A percentile compares a stretch with the other conserved stretches of the same genome.
Evolutionary conservation across 37 sponge, comb jelly and placozoan species (phyloP).

Genomic region (Geodia barretti): DNA sequence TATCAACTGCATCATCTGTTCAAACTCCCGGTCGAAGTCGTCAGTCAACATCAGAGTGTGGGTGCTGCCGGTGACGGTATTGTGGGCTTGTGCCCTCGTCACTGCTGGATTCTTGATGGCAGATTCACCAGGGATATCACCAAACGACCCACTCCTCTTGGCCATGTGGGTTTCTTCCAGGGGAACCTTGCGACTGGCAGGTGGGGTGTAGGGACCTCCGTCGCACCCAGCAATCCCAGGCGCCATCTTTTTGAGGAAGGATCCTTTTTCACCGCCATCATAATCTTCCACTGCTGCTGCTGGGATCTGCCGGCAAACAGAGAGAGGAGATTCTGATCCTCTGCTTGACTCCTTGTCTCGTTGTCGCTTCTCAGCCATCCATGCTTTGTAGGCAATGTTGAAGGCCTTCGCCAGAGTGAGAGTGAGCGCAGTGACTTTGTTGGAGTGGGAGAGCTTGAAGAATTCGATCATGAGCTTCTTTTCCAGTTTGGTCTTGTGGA

Average conservation of each 20-base stretch:
- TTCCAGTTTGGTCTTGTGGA: constrained; percentile 58
- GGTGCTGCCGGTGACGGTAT: constrained; percentile 69
- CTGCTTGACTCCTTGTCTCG: constrained; percentile 1
- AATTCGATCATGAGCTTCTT: constrained; percentile 45
- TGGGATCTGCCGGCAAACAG: constrained; percentile 8
- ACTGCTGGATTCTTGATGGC: constrained; percentile 23
- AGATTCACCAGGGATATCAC: not conserved
- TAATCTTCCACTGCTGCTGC: not conserved
- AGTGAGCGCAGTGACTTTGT: constrained; percentile 59
- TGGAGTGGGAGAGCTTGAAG: constrained; percentile 34
- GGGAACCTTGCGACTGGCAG: constrained; percentile 24
- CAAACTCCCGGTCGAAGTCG: constrained; percentile 72
- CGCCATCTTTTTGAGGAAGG: constrained; percentile 11
- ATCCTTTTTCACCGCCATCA: not conserved
- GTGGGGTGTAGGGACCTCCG: constrained; percentile 46
- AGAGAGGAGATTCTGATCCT: constrained; percentile 35
- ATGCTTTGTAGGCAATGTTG: constrained; percentile 85
- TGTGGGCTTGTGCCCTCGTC: constrained; percentile 16
- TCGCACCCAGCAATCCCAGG: constrained; percentile 21
- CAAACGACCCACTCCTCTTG: constrained; percentile 45
- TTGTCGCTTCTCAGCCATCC: constrained; percentile 55
- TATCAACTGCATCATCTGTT: constrained; percentile 18
- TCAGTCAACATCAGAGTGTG: constrained; percentile 64
- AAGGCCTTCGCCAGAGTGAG: constrained; percentile 78
- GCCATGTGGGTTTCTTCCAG: not conserved